Evolutionary conservation across 2,888 invertebrate species (phyloP), one percentile per base, ranked within the genome.

Genomic region (Microdon myrmicae): DNA sequence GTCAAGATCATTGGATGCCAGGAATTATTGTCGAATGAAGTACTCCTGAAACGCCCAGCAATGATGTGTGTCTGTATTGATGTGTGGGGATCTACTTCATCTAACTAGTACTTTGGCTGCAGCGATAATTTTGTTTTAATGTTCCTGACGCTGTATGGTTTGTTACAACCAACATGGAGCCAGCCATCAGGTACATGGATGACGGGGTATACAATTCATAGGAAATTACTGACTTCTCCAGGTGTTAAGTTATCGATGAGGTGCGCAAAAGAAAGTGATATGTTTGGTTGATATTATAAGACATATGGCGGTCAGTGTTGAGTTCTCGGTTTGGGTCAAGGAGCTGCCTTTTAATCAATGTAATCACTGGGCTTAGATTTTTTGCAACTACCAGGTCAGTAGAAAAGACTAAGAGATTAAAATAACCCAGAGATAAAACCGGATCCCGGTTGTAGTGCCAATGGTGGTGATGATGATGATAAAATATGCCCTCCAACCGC

Each of bases 91-190:
- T 47, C 51, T 14, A 39, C 58, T 64, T 47, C 58, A 58, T 34
- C 38, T 47, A 64, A 64, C 64, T 47, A 58, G 58, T 45, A 58
- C 64, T 51, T 58, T 47, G 51, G 51, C 20, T 20, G 47, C 37
- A 64, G 64, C 58, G 64, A 64, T 64, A 58, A 64, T 64, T 64
- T 64, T 64, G 51, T 22, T 58, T 58, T 64, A 64, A 58, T 64
- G 37, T 38, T 19, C 41, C 34, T 45, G 22, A 29, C 38, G 47
- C 47, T 45, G 45, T 47, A 28, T 56, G 41, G 49, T 58, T 51
- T 34, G 32, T 22, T 22, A 43, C 10, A 16, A 20, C 22, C 20
- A 19, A 25, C 28, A 16, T 25, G 29, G 8, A 1, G 4, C 2
- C 3, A n/a, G 20, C 14, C 20, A 6, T 14, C 14, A 4, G 19